Evolutionary conservation across 2,888 invertebrate genomes (phyloP).

Genomic region (Nomada fabriciana): DNA sequence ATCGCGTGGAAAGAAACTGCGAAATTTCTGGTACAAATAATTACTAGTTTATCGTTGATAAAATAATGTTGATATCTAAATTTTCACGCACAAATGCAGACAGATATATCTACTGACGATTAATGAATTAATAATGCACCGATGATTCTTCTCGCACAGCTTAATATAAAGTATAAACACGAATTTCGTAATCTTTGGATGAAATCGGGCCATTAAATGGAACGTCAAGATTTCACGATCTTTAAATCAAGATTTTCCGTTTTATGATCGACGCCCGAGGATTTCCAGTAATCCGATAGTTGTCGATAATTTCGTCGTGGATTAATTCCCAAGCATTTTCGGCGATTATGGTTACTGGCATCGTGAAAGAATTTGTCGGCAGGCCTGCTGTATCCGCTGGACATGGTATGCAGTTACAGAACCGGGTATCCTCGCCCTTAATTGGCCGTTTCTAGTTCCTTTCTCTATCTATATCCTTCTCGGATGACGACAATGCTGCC

Average conservation of each 20-base stretch:
- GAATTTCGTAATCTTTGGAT: no score
- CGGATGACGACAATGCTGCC: conserved; percentile 59
- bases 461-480: conserved; percentile 52
- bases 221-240: no score
- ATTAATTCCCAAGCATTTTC: conserved; percentile 32
- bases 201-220: no score
- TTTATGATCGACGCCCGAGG: conserved; percentile 13
- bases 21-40: background rate
- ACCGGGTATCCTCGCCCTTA: conserved; percentile 62
- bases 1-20: background rate
- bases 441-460: conserved; percentile 63
- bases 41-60: no score
- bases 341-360: conserved; percentile 11
- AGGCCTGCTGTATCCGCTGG: conserved; percentile 20
- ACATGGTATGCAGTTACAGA: conserved; percentile 37
- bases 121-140: no score
- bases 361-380: conserved; percentile 42
- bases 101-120: no score
- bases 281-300: background rate
- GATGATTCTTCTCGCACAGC: no score
- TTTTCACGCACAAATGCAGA: no score
- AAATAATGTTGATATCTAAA: no score
- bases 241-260: no score
- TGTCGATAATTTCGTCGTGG: conserved; percentile 6
- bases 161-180: no score